Conservation (phyloP, 1,140 invertebrate genomes). For the Brachionus sp. region DNA sequence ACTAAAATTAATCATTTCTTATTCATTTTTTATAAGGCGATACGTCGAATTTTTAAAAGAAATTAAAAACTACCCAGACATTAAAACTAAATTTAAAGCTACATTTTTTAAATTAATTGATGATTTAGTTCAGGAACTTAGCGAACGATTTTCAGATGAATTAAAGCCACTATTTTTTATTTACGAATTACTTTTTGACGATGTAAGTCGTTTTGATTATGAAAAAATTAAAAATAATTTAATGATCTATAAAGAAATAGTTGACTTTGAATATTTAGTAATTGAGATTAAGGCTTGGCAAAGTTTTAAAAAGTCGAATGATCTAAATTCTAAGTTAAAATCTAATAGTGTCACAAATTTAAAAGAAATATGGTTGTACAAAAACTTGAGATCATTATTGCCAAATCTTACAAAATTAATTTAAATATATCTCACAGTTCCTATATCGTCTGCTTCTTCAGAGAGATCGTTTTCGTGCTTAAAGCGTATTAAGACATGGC, state of each 20-base stretch:
- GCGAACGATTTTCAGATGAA: background rate
- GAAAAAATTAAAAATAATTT: slow-evolving; percentile 3
- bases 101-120: background rate
- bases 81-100: background rate
- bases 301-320: slow-evolving; percentile 1
- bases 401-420: background rate
- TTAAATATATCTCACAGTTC: slow-evolving; percentile 10
- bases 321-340: background rate
- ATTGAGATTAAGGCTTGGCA: background rate
- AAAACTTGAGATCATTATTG: background rate
- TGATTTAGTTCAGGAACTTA: background rate
- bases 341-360: background rate
- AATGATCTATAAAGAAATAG: background rate
- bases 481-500: slow-evolving; percentile 1
- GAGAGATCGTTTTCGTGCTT: background rate
- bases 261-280: background rate
- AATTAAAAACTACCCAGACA: background rate
- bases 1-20: background rate
- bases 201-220: background rate
- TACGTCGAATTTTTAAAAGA: background rate
- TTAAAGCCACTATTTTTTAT: background rate
- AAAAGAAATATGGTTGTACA: background rate
- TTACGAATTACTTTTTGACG: background rate
- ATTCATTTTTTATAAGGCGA: background rate
- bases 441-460: background rate